Evolutionary conservation across 2,797 vertebrate genomes (phyloP).

Genomic region (Mormyrops boulengeri): DNA sequence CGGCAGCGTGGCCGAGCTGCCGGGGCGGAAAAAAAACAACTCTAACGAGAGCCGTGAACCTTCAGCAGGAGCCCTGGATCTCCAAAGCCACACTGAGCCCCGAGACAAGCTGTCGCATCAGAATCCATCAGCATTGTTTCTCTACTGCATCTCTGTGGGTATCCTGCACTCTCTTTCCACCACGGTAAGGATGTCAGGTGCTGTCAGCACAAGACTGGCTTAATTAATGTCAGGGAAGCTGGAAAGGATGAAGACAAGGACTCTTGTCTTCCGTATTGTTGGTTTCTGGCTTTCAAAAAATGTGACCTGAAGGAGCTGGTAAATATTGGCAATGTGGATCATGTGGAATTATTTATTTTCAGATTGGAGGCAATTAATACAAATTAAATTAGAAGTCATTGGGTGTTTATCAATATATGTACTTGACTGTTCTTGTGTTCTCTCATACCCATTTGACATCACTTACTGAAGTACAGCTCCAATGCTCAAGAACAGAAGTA

Average conservation of each 20-base stretch:
- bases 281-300: neutral
- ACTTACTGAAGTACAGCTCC: neutral
- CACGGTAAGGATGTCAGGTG: neutral
- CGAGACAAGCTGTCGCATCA: neutral
- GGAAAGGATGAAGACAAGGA: neutral
- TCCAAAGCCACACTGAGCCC: neutral
- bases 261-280: neutral
- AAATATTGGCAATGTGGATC: neutral
- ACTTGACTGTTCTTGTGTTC: neutral
- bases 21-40: neutral
- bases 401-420: neutral
- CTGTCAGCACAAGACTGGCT: neutral
- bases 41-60: neutral
- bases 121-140: neutral
- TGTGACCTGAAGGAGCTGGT: neutral
- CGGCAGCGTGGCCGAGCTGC: slow-evolving; percentile 89
- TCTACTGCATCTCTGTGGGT: neutral
- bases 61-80: neutral
- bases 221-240: neutral
- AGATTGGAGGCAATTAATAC: neutral
- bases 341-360: neutral
- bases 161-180: neutral
- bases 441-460: neutral
- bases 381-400: neutral
- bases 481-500: neutral